Evolutionary conservation across 1,140 invertebrate species (phyloP).

Genomic region (Acyrthosiphon pisum): DNA sequence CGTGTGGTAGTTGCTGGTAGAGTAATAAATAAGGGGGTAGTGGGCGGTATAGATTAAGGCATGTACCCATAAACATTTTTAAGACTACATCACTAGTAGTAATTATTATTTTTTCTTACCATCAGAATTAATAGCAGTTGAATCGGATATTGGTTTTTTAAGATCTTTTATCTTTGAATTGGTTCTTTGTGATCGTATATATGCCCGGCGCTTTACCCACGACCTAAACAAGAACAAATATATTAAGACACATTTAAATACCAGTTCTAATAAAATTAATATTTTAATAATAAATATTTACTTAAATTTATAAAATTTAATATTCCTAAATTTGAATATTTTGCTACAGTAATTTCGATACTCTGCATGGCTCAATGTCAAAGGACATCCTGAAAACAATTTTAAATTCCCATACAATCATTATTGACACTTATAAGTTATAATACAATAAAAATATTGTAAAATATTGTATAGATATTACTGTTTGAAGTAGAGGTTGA

Average conservation of each 20-base stretch:
- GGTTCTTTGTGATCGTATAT: constrained; percentile 41
- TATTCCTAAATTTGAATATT: constrained; percentile 83
- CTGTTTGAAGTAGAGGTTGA: not conserved
- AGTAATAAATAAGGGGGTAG: no score
- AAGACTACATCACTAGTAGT: constrained; percentile 68
- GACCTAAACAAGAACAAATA: constrained; percentile 53
- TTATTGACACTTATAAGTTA: not conserved
- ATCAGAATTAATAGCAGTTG: not conserved
- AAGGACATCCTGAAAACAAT: not conserved
- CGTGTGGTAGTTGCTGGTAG: no score
- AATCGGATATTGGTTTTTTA: constrained; percentile 16
- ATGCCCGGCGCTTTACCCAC: constrained; percentile 54
- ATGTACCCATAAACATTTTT: no score
- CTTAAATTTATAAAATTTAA: constrained; percentile 46
- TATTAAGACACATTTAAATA: not conserved
- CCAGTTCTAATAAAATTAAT: not conserved
- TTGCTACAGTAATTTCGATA: constrained; percentile 79
- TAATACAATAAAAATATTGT: not conserved
- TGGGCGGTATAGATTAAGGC: no score
- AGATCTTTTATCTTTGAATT: constrained; percentile 41
- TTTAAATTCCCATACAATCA: not conserved
- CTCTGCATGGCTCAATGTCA: constrained; percentile 15
- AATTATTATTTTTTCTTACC: constrained; percentile 71
- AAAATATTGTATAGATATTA: not conserved
- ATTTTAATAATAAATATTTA: constrained; percentile 2